Evolutionary conservation across 2,113 vertebrate genomes (phyloP).

Genomic region (Mungos mungo): DNA sequence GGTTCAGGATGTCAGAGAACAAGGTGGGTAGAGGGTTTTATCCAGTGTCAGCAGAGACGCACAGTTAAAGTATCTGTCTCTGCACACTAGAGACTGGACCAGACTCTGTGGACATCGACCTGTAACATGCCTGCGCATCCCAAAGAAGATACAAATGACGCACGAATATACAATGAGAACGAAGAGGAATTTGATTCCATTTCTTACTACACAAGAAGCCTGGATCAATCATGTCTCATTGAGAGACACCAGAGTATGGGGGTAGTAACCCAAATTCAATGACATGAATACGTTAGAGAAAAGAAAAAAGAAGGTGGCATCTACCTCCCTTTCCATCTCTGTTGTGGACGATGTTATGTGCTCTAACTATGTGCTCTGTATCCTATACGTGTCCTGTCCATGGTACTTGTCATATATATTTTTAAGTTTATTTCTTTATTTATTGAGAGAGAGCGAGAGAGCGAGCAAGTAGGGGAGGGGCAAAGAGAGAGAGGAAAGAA

Average conservation of each 20-base stretch:
- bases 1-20: neutral
- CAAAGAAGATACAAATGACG: neutral
- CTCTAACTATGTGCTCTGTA: neutral
- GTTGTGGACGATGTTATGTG: neutral
- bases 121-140: neutral
- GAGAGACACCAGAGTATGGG: neutral
- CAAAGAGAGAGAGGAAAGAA: too few species aligned
- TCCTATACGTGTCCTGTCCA: neutral
- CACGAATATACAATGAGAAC: neutral
- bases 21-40: neutral
- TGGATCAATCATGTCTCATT: neutral
- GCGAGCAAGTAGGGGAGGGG: too few species aligned
- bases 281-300: neutral
- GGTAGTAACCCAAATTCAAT: neutral
- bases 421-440: too few species aligned
- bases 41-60: neutral
- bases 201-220: neutral
- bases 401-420: too few species aligned
- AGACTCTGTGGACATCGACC: neutral
- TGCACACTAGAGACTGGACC: neutral
- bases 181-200: neutral
- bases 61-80: accelerated
- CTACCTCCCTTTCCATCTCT: neutral
- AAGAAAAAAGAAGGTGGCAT: neutral
- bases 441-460: too few species aligned